Evolutionary conservation across 2,113 vertebrate genomes (phyloP), one percentile per base, ranked within the genome.

Genomic region (Lipotes vexillifer): DNA sequence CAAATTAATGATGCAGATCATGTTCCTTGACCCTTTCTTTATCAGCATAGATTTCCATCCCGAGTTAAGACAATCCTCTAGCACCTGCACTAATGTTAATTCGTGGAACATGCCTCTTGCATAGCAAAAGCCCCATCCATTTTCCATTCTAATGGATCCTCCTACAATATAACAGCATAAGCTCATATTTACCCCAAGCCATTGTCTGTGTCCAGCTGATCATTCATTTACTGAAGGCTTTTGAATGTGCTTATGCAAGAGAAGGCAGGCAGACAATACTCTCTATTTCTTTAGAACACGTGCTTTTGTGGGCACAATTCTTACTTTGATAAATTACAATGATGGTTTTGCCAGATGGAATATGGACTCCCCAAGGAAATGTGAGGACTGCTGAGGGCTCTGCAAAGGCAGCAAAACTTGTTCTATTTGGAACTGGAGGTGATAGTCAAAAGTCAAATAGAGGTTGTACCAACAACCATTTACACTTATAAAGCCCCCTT

Each of bases 321-420:
- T 92, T 93, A 63, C 96, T 92, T 97, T 97, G 97, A 98, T 93
- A 98, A 98, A 98, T 98, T 98, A 65, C 96, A 95, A 69, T 66
- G 90, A 83, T 94, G 75, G 88, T 78, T 97, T 96, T 98, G 97
- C 97, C 97, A 98, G 96, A 95, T 97, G 96, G 96, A 98, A 96
- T 85, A 78, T 72, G 66, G 96, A 90, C 92, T 98, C 97, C 96
- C 97, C 84, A 93, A 96, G 97, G 98, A 97, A 90, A 82, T 31
- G 6, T n/a, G 75, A 77, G 71, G 65, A 57, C 71, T n/a, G 83
- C 78, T 33, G n/a, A 94, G 84, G 72, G 90, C 87, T 97, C 93
- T 96, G 96, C 93, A 96, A 96, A 96, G 92, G 69, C 96, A 94
- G 66, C 68, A 52, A 90, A 92, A 91, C 89, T 25, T 12, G 18